Conservation (phyloP, 30 jellyfish, hydroid and myxozoan genomes). For the Catostylus mosaicus region DNA sequence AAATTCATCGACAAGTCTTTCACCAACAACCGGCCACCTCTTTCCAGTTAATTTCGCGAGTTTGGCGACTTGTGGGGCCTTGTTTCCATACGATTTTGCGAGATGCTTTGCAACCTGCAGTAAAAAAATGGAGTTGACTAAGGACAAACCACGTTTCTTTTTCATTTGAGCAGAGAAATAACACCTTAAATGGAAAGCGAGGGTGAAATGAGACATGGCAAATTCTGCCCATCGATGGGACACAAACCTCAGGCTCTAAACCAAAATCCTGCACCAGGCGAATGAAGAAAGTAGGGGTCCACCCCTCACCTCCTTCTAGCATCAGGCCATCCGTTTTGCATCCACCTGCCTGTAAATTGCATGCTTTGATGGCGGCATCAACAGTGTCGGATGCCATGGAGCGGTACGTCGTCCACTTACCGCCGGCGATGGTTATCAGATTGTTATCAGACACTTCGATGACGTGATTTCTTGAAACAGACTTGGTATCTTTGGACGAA, state of each 20-base stretch:
- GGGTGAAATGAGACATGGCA: too few species aligned
- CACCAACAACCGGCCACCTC: conserved; percentile 87
- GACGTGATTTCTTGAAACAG: conserved; percentile 94
- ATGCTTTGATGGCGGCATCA: conserved; percentile 73
- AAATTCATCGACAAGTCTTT: conserved; percentile 64
- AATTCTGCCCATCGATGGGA: too few species aligned
- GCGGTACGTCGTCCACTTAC: conserved; percentile 99
- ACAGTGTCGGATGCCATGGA: conserved; percentile 97
- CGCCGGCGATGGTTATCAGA: conserved; percentile 97
- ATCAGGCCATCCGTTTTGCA: conserved; percentile 75
- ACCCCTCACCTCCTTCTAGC: conserved; percentile 94
- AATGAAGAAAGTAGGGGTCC: conserved; percentile 86
- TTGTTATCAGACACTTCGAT: conserved; percentile 78
- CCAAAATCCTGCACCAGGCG: conserved; percentile 91
- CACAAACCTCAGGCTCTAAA: conserved; percentile 86
- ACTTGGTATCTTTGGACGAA: conserved; percentile 84
- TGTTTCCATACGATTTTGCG: conserved; percentile 84
- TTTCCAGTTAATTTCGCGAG: conserved; percentile 73
- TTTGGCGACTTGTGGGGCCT: conserved; percentile 85
- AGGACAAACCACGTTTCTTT: too few species aligned
- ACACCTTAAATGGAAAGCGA: too few species aligned
- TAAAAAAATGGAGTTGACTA: neutral
- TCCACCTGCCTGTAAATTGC: conserved; percentile 28
- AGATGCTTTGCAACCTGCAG: conserved; percentile 92
- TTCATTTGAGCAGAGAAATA: too few species aligned